Evolutionary conservation across 2,888 invertebrate genomes (phyloP), one percentile per base, ranked within the genome.

Genomic region (Halocaridina rubra): DNA sequence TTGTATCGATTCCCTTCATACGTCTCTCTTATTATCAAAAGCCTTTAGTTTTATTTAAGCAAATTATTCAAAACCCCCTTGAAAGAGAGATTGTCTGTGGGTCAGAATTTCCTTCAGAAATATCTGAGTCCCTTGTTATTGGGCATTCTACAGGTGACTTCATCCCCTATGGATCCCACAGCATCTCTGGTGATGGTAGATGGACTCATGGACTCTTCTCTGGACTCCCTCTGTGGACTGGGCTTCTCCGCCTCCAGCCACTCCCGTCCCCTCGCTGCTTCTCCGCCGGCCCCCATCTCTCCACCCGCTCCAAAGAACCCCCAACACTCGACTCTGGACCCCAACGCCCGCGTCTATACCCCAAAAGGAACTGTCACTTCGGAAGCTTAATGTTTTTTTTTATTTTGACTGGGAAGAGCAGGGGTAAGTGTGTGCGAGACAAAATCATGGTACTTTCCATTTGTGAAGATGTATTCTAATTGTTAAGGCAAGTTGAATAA

Each of bases 331-430:
- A 91, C 89, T 81, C 90, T 92, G 84, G 91, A 91, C 89, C 91
- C 91, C 59, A 90, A 91, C 86, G 91, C 91, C 79, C 90, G 90
- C 32, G 91, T 91, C 89, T 92, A 91, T 89, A 91, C 91, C 59
- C 91, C 91, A 39, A 91, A 91, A 69, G 87, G 85, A 22, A 80
- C 84, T 13, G 84, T 84, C 27, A 84, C 84, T 29, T 84, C 84
- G 27, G 84, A 84, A 67, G 84, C 84, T 53, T 84, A 74, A 81
- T n/a, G n/a, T n/a, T n/a, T n/a, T n/a, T n/a, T n/a, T n/a, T n/a
- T n/a, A n/a, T 0, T 59, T 59, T 22, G 19, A 22, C n/a, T n/a
- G n/a, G n/a, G n/a, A n/a, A 53, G 53, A 53, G 53, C 19, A 4
- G 53, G 53, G 53, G 53, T 53, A 53, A 53, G 53, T 53, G 53